Conservation (phyloP, 2,797 vertebrate species). For the Protonibea diacanthus region DNA sequence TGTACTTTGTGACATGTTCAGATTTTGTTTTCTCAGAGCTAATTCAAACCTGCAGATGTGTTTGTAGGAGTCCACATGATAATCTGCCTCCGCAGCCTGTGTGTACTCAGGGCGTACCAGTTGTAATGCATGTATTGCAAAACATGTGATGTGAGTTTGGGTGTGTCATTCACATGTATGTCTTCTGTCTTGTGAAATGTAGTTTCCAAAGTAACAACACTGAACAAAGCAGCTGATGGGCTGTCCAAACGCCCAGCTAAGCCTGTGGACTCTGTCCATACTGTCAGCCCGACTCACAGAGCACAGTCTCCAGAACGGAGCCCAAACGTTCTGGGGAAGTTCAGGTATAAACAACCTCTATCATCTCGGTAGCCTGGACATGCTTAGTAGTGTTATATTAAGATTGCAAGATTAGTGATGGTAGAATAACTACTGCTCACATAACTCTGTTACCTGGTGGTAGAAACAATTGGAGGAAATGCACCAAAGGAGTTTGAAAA, state of each 20-base stretch:
- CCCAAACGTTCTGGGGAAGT: constrained; percentile 23
- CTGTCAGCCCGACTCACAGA: not conserved
- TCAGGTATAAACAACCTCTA: constrained; percentile 62
- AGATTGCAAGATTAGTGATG: not conserved
- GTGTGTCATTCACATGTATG: not conserved
- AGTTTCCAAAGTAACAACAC: constrained; percentile 13
- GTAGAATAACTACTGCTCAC: not conserved
- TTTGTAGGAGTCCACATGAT: not conserved
- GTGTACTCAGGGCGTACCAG: not conserved
- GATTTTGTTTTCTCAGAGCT: not conserved
- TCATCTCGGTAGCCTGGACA: not conserved
- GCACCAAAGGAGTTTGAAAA: not conserved
- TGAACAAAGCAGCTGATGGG: not conserved
- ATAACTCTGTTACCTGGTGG: not conserved
- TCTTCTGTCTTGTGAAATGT: not conserved
- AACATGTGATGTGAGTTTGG: not conserved
- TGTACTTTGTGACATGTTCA: not conserved
- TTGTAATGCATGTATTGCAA: not conserved
- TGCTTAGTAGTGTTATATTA: no score
- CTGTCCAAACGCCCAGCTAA: not conserved
- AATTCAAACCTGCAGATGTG: not conserved
- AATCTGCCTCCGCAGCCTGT: not conserved
- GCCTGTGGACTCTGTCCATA: not conserved
- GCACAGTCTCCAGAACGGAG: not conserved
- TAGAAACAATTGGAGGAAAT: not conserved